Percentiles rank a stretch among this genome's conserved stretches.
Conservation (phyloP, 1,140 invertebrate genomes). For the Mactra quadrangularis region DNA sequence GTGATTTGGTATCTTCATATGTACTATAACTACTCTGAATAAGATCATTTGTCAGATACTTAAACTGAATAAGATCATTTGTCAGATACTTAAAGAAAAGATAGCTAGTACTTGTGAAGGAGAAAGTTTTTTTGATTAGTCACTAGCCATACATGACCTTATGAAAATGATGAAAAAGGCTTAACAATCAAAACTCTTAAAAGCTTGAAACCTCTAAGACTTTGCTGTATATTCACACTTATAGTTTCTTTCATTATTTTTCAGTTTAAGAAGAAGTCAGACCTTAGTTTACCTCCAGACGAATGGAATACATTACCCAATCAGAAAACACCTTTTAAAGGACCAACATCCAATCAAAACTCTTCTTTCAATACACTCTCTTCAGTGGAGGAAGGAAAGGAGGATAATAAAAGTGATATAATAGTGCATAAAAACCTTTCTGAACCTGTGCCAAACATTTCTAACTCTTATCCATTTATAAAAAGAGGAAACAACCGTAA, state of each 20-base stretch:
- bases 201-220: too few species aligned
- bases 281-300: conserved; percentile 47
- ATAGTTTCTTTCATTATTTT: conserved; percentile 23
- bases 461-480: conserved; percentile 34
- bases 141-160: too few species aligned
- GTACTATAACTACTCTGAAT: too few species aligned
- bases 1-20: too few species aligned
- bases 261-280: conserved; percentile 44
- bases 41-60: too few species aligned
- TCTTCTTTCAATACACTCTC: conserved; percentile 38
- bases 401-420: conserved; percentile 32
- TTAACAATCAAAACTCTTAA: too few species aligned
- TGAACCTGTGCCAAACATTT: conserved; percentile 12
- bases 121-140: too few species aligned
- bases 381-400: conserved; percentile 18
- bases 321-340: conserved; percentile 49
- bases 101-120: too few species aligned
- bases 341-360: conserved; percentile 38
- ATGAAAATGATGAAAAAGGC: too few species aligned
- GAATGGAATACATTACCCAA: conserved; percentile 26
- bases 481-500: conserved; percentile 13
- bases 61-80: too few species aligned
- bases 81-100: too few species aligned
- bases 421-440: background rate
- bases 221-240: too few species aligned